phyloP scores from a whole-genome alignment of 2,113 vertebrate genomes.

The Corvus cornix region DNA sequence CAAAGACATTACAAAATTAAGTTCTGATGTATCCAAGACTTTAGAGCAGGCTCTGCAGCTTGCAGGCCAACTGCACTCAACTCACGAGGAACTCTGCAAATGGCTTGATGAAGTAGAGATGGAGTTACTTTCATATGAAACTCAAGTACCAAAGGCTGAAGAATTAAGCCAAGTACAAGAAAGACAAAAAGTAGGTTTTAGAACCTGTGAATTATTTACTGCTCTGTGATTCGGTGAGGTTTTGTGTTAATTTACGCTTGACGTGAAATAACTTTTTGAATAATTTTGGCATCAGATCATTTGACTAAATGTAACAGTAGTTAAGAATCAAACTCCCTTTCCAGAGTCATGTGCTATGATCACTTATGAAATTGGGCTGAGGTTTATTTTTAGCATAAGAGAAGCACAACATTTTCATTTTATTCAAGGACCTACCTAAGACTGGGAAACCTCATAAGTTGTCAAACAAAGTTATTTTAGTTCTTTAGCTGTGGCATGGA shows the following conservation, averaged over 20 bases:
- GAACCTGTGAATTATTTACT: background rate
- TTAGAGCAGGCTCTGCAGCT: slow-evolving; percentile 86
- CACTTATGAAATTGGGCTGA: background rate
- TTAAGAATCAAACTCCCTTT: background rate
- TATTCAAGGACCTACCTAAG: background rate
- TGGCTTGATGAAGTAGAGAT: slow-evolving; percentile 88
- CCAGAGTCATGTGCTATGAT: background rate
- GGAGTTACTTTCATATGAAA: slow-evolving; percentile 79
- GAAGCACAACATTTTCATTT: background rate
- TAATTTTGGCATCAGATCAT: background rate
- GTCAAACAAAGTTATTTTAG: slow-evolving; percentile 4
- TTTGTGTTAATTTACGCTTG: background rate
- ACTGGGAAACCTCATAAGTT: background rate
- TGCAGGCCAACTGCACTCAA: slow-evolving; percentile 78
- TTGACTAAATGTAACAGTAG: slow-evolving; percentile 4
- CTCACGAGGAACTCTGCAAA: slow-evolving; percentile 78
- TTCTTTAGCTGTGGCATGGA: background rate
- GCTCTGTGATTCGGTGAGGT: background rate
- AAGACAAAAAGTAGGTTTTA: slow-evolving; percentile 84
- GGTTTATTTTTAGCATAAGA: slow-evolving; percentile 20
- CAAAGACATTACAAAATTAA: slow-evolving; percentile 87
- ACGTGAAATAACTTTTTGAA: background rate
- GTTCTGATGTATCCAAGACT: slow-evolving; percentile 81
- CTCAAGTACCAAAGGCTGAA: slow-evolving; percentile 76
- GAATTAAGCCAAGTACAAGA: slow-evolving; percentile 80